Conservation (phyloP, 2,888 invertebrate species). For the Acronicta alni region DNA sequence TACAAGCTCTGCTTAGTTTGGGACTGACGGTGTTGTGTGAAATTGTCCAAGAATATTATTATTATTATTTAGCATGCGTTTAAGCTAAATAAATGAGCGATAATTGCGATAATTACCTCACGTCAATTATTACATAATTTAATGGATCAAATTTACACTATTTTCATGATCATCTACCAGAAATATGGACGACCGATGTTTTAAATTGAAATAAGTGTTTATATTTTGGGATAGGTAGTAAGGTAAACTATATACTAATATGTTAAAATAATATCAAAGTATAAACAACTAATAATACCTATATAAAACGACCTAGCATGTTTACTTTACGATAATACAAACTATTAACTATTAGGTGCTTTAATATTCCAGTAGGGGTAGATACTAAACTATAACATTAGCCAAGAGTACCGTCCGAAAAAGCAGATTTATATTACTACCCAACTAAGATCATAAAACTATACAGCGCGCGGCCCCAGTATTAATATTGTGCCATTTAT, state of each 20-base stretch:
- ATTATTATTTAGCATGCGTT: too few relatives aligned
- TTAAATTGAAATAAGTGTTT: neutral
- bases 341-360: slow-evolving; percentile 51
- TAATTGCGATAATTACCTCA: too few relatives aligned
- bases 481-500: slow-evolving; percentile 88
- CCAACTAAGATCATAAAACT: slow-evolving; percentile 89
- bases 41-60: too few relatives aligned
- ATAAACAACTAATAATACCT: slow-evolving; percentile 18
- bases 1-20: too few relatives aligned
- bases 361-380: slow-evolving; percentile 55
- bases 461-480: slow-evolving; percentile 82
- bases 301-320: slow-evolving; percentile 39
- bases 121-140: too few relatives aligned
- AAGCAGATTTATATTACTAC: slow-evolving; percentile 87
- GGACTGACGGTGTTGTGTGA: too few relatives aligned
- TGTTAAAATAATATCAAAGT: slow-evolving; percentile 29
- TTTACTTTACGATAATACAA: slow-evolving; percentile 46
- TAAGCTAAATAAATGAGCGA: too few relatives aligned
- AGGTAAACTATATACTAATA: neutral
- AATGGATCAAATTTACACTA: too few relatives aligned
- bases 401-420: slow-evolving; percentile 74
- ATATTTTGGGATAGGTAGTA: neutral
- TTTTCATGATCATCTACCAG: too few relatives aligned
- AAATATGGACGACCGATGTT: too few relatives aligned
- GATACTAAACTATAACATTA: slow-evolving; percentile 71